Percentiles rank a stretch among this genome's conserved stretches.
These are phyloP conservation scores for Falco punctatus DNA, from an alignment of 2,113 vertebrate genomes.

Conservation along the genomic window DNA sequence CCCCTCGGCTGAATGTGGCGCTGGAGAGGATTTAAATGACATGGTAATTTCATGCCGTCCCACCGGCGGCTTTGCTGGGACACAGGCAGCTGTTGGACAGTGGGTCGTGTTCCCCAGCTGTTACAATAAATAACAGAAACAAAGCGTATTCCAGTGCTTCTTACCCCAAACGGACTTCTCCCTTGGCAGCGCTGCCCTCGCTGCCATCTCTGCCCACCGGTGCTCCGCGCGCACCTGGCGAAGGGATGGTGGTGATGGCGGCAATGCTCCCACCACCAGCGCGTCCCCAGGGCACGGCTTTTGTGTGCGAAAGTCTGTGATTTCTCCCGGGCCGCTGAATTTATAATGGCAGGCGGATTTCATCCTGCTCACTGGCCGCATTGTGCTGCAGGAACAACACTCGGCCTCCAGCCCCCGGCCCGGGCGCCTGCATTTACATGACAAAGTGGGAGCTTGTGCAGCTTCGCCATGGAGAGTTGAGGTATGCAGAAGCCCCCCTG, in stretches of 20 bases:
- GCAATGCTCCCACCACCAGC: background rate
- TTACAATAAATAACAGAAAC: slow-evolving; percentile 14
- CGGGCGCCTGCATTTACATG: slow-evolving; percentile 69
- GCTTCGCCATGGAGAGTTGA: slow-evolving; percentile 68
- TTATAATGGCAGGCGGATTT: slow-evolving; percentile 62
- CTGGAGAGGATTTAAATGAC: slow-evolving; percentile 56
- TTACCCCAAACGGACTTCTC: background rate
- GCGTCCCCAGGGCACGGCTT: slow-evolving; percentile 10
- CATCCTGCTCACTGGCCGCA: slow-evolving; percentile 45
- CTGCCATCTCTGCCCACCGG: background rate
- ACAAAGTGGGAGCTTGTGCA: slow-evolving; percentile 68
- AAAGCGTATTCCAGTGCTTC: background rate
- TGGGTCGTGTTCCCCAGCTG: slow-evolving; percentile 46
- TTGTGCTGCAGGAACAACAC: slow-evolving; percentile 58
- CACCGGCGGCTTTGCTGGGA: background rate
- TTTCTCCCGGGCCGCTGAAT: slow-evolving; percentile 46
- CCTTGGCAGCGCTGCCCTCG: background rate
- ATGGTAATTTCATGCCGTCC: slow-evolving; percentile 61
- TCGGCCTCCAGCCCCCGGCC: slow-evolving; percentile 22
- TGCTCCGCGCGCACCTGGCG: rapidly evolving
- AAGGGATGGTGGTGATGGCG: rapidly evolving
- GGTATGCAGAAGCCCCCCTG: slow-evolving; percentile 44
- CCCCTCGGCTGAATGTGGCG: slow-evolving; percentile 21
- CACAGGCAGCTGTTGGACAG: slow-evolving; percentile 52
- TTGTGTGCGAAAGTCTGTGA: slow-evolving; percentile 37